A percentile compares a stretch with the other conserved stretches of the same genome.
phyloP scores from a whole-genome alignment of 2,888 invertebrate species.

The Mimachlamys varia region DNA sequence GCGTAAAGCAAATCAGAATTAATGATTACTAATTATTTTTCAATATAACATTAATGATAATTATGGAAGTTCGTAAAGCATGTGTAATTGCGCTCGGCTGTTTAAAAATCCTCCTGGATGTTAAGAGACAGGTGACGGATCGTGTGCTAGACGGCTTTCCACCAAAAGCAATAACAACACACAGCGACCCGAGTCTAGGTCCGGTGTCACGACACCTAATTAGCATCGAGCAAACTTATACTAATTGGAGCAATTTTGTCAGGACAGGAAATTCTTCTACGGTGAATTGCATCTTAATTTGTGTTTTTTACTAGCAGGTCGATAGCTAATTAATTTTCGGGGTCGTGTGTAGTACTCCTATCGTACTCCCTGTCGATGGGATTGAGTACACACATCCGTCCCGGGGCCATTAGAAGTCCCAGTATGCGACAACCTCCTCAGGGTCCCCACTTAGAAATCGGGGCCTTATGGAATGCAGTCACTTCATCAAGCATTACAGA shows the following conservation, averaged over 20 bases:
- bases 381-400: conserved; percentile 21
- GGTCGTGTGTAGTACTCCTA: neutral
- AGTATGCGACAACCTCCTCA: neutral
- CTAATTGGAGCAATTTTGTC: conserved; percentile 2
- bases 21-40: too few species aligned
- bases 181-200: conserved; percentile 3
- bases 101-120: neutral
- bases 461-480: neutral
- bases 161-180: neutral
- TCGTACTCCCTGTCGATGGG: neutral
- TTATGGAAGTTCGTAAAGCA: neutral
- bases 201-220: neutral
- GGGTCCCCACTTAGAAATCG: neutral
- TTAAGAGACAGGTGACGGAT: neutral
- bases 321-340: neutral
- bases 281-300: conserved; percentile 12
- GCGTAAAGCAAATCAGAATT: too few species aligned
- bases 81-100: too few species aligned
- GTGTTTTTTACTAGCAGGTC: neutral
- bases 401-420: conserved; percentile 23
- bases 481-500: neutral
- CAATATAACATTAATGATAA: neutral
- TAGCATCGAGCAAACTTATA: neutral
- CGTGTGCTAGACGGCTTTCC: neutral
- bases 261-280: conserved; percentile 34